Percentiles rank a stretch among this genome's conserved stretches.
Conservation (phyloP, 2,888 invertebrate genomes). For the Scaptomyza tumidula region DNA sequence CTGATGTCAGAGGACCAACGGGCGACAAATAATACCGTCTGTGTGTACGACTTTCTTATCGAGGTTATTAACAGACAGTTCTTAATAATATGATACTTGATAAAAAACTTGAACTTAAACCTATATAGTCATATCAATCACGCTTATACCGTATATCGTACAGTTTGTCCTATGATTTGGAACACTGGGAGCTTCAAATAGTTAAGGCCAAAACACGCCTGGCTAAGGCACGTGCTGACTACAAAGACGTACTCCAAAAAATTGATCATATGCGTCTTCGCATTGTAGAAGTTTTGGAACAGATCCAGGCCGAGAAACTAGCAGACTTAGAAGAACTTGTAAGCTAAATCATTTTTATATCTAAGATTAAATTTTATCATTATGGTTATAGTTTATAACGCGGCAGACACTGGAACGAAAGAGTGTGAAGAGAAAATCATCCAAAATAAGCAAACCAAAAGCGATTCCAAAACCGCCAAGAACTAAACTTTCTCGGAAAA, state of each 20-base stretch:
- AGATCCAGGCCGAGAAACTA: not conserved
- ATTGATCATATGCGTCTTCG: constrained; percentile 27
- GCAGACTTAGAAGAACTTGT: constrained; percentile 1
- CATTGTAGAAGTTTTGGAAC: constrained; percentile 18
- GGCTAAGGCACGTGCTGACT: not conserved
- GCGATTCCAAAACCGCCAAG: not conserved
- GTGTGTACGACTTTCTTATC: constrained; percentile 3
- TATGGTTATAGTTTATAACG: constrained; percentile 2
- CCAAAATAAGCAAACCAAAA: not conserved
- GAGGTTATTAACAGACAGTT: constrained; percentile 19
- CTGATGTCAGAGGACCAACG: not conserved
- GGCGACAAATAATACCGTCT: not conserved
- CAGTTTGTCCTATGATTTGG: constrained; percentile 1
- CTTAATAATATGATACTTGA: too few relatives aligned
- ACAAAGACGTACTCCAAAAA: not conserved
- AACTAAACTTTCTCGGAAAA: not conserved
- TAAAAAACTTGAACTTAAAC: too few relatives aligned
- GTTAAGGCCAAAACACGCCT: not conserved
- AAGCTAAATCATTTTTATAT: not conserved
- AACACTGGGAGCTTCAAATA: constrained; percentile 25
- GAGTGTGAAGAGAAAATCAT: not conserved
- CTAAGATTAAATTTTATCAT: not conserved
- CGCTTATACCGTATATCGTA: not conserved
- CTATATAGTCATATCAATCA: constrained; percentile 18
- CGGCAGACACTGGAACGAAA: not conserved